phyloP scores from a whole-genome alignment of 2,797 vertebrate species.

The Epinephelus coioides region DNA sequence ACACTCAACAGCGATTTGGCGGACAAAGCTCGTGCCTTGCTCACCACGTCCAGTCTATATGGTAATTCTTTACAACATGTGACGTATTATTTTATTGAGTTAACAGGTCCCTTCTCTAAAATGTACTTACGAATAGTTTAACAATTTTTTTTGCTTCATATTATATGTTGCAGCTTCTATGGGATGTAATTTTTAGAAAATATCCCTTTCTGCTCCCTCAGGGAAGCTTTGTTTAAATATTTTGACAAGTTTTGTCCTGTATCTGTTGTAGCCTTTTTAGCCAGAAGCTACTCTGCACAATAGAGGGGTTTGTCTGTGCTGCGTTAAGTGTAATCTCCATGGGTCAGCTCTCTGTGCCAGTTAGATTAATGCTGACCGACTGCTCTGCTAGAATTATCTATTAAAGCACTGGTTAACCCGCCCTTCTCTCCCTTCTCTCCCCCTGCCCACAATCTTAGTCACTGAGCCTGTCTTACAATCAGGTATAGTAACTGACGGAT shows the following conservation, averaged over 20 bases:
- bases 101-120: neutral
- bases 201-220: neutral
- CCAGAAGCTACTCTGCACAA: slow-evolving; percentile 19
- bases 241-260: slow-evolving; percentile 14
- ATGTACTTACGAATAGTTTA: neutral
- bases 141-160: neutral
- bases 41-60: slow-evolving; percentile 97
- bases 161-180: neutral
- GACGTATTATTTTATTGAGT: neutral
- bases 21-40: slow-evolving; percentile 97
- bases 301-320: slow-evolving; percentile 27
- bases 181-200: neutral
- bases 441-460: slow-evolving; percentile 91
- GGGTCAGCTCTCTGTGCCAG: slow-evolving; percentile 46
- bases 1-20: slow-evolving; percentile 98
- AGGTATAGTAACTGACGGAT: slow-evolving; percentile 92
- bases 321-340: slow-evolving; percentile 63
- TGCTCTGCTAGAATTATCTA: slow-evolving; percentile 77
- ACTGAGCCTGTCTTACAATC: slow-evolving; percentile 99
- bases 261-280: slow-evolving; percentile 11
- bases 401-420: slow-evolving; percentile 74
- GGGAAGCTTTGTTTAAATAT: neutral
- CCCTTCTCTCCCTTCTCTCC: slow-evolving; percentile 81
- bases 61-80: slow-evolving; percentile 84
- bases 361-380: slow-evolving; percentile 68